A percentile compares a stretch with the other conserved stretches of the same genome.
These are phyloP conservation scores for Habrosyne pyritoides DNA, from an alignment of 2,888 invertebrate species.

Conservation along the genomic window DNA sequence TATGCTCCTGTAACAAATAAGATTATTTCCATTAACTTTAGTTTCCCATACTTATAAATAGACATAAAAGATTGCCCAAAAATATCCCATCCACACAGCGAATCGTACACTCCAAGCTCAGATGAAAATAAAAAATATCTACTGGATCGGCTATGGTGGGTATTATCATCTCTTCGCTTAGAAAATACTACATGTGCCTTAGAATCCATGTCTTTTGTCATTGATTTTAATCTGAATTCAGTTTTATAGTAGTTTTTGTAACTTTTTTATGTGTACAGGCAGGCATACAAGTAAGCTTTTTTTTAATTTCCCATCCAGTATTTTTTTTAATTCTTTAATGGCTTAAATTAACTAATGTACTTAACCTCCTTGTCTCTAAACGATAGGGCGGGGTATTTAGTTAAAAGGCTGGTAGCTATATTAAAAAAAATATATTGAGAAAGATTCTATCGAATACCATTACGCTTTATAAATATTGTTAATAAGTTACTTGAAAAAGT, in stretches of 20 bases:
- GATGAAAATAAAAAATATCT: too few relatives aligned
- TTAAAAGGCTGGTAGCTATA: constrained; percentile 18
- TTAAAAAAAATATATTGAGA: constrained; percentile 11
- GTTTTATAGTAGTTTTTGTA: too few relatives aligned
- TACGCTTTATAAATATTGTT: not conserved
- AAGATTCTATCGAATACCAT: not conserved
- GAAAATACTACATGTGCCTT: too few relatives aligned
- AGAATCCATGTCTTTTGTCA: too few relatives aligned
- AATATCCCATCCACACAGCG: constrained; percentile 18
- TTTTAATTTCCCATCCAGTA: too few relatives aligned
- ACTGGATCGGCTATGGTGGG: too few relatives aligned
- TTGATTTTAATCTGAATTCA: too few relatives aligned
- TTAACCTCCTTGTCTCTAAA: constrained; percentile 13
- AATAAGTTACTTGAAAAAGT: not conserved
- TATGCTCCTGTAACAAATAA: not conserved
- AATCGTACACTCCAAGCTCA: constrained; percentile 3
- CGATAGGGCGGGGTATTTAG: constrained; percentile 22
- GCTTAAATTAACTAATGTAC: too few relatives aligned
- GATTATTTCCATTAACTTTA: constrained; percentile 33
- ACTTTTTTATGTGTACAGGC: too few relatives aligned
- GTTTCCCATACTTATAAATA: constrained; percentile 28
- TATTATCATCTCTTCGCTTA: too few relatives aligned
- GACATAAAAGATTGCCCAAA: constrained; percentile 28
- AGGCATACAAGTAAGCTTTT: too few relatives aligned
- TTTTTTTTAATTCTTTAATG: too few relatives aligned